These are phyloP conservation scores for Meriones unguiculatus DNA, from an alignment of 2,113 vertebrate genomes.

Conservation along the genomic window DNA sequence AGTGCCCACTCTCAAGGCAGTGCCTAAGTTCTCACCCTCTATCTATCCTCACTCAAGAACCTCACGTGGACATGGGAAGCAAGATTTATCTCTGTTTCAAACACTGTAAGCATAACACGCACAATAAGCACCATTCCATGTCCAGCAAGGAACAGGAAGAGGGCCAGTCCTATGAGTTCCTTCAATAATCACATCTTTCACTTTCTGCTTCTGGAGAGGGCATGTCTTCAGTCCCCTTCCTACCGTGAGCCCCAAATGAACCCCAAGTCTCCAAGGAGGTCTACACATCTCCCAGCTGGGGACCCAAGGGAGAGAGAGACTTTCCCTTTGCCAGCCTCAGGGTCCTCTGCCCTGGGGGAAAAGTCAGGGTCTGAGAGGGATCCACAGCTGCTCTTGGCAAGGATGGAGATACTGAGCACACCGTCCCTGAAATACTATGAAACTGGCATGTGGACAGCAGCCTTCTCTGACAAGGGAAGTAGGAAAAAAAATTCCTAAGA, in stretches of 20 bases:
- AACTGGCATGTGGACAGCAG: not conserved
- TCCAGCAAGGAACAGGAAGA: not conserved
- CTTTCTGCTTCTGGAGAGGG: not conserved
- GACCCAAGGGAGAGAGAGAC: not conserved
- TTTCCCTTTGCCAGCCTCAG: not conserved
- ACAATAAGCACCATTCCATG: not conserved
- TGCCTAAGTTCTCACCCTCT: not conserved
- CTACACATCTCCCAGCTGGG: not conserved
- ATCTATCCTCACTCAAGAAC: not conserved
- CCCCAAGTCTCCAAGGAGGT: not conserved
- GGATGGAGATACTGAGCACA: not conserved
- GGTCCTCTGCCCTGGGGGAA: not conserved
- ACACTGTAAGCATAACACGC: not conserved
- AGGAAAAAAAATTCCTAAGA: not conserved
- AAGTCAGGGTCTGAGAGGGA: accelerated
- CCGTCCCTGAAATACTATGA: not conserved
- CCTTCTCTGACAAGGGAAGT: not conserved
- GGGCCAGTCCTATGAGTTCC: not conserved
- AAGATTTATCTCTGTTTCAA: slow-evolving; percentile 3
- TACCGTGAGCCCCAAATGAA: not conserved
- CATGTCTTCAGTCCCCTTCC: not conserved
- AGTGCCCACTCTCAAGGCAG: not conserved
- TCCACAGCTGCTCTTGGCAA: not conserved
- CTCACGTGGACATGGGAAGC: not conserved
- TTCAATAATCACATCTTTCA: not conserved